Evolutionary conservation across 2,888 invertebrate species (phyloP), one percentile per base, ranked within the genome.

Genomic region (Apamea monoglypha): DNA sequence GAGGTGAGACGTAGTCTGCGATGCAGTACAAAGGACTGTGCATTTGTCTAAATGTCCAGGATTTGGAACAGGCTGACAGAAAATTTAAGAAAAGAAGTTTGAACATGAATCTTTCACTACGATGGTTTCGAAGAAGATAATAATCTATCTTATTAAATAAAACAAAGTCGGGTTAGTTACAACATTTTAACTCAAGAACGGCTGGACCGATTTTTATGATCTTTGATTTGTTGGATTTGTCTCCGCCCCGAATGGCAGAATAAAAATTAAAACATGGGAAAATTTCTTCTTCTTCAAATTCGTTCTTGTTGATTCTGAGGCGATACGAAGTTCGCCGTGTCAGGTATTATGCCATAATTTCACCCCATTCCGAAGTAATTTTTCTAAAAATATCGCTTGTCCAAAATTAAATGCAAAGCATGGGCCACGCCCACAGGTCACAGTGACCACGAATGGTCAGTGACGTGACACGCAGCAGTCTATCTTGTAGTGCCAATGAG

Each of bases 391-490:
- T 3, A 29, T 63, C 7, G 32, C 56, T 44, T 16, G 53, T 80
- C 63, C 21, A 61, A 78, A 69, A 56, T 47, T 21, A 56, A 84
- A 80, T 75, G 72, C 74, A 77, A 85, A 84, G 14, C 59, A 66
- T 40, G 50, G 50, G 61, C 77, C 85, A 81, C 83, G 78, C 90
- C 88, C 81, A 71, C n/a, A 16, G 72, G 40, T 21, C 66, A 40
- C 67, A 78, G 47, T 32, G 66, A 29, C 40, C 63, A 29, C 64
- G 71, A 87, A 81, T 83, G 82, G 75, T 67, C 68, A 59, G 75
- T 95, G 90, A 91, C 96, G 96, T 96, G 96, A 93, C 94, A 78
- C 71, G 80, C 59, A 87, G 92, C 94, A 91, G 92, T 96, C 91
- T 93, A 91, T 96, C 95, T 94, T 93, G 85, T 83, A 88, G 91